Conservation (phyloP, 2,797 vertebrate genomes). For the Microctenopoma stevenorrisi region DNA sequence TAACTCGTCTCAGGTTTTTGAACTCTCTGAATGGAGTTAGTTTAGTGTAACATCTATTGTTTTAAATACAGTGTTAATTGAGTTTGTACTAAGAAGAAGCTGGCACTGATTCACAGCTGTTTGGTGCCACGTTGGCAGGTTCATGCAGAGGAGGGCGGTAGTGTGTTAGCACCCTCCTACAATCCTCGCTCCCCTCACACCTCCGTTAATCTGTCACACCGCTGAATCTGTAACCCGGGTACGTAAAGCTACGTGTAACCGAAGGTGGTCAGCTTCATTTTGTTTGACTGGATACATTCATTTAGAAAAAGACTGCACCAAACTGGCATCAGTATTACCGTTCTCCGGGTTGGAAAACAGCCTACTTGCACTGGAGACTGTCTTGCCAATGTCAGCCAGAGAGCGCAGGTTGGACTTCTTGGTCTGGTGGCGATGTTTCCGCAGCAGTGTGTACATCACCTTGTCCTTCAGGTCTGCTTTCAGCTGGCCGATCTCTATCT, state of each 20-base stretch:
- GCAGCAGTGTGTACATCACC: slow-evolving; percentile 94
- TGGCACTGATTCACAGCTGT: not conserved
- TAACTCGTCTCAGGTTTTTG: not conserved
- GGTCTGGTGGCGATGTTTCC: slow-evolving; percentile 97
- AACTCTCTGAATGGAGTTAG: too few relatives aligned
- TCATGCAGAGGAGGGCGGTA: slow-evolving; percentile 52
- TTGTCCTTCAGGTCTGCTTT: slow-evolving; percentile 95
- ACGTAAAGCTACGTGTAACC: too few relatives aligned
- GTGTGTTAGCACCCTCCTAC: slow-evolving; percentile 8
- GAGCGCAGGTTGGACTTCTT: slow-evolving; percentile 99
- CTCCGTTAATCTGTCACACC: not conserved
- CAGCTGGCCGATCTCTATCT: slow-evolving; percentile 93
- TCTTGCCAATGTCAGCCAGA: slow-evolving; percentile 97
- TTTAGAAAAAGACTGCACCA: slow-evolving; percentile 80
- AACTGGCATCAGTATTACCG: slow-evolving; percentile 91
- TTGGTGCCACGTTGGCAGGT: slow-evolving; percentile 23
- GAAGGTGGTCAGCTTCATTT: not conserved
- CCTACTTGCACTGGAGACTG: slow-evolving; percentile 99
- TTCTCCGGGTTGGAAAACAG: slow-evolving; percentile 97
- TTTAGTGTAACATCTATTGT: not conserved
- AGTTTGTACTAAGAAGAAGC: not conserved
- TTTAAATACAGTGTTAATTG: too few relatives aligned
- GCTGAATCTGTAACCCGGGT: rapidly evolving
- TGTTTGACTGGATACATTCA: slow-evolving; percentile 1
- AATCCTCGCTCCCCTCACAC: not conserved